These are phyloP conservation scores for Listrodromus nycthemerus DNA, from an alignment of 2,888 invertebrate genomes.

Conservation along the genomic window DNA sequence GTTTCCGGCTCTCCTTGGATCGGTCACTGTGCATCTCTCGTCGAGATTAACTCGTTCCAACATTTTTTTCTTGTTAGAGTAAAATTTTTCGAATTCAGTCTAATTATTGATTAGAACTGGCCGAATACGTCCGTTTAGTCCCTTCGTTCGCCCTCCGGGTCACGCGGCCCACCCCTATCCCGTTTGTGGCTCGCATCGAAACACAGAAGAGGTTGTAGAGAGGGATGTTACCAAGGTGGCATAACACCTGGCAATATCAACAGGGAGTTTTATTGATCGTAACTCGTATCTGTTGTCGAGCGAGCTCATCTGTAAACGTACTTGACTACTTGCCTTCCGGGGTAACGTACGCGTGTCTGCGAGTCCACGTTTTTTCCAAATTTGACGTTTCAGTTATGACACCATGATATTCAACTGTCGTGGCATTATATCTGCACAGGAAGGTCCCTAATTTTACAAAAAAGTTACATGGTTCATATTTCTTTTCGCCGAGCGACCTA, in stretches of 20 bases:
- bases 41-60: constrained; percentile 70
- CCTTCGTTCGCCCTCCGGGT: constrained; percentile 33
- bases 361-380: constrained; percentile 1
- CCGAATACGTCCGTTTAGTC: not conserved
- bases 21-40: constrained; percentile 67
- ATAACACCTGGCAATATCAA: constrained; percentile 68
- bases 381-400: constrained; percentile 17
- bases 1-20: constrained; percentile 66
- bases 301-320: constrained; percentile 42
- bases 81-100: not conserved
- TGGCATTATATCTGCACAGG: constrained; percentile 2
- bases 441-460: not conserved
- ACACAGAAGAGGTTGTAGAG: constrained; percentile 39
- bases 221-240: constrained; percentile 71
- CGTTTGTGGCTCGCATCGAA: constrained; percentile 30
- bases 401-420: constrained; percentile 13
- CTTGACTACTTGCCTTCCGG: constrained; percentile 29
- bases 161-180: constrained; percentile 50
- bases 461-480: not conserved
- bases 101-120: not conserved
- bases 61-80: constrained; percentile 59
- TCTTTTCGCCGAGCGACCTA: not conserved
- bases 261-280: constrained; percentile 67
- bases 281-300: constrained; percentile 20
- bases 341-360: not conserved